These are phyloP conservation scores for Cheumatopsyche charites DNA, from an alignment of 1,140 invertebrate species.

Conservation along the genomic window DNA sequence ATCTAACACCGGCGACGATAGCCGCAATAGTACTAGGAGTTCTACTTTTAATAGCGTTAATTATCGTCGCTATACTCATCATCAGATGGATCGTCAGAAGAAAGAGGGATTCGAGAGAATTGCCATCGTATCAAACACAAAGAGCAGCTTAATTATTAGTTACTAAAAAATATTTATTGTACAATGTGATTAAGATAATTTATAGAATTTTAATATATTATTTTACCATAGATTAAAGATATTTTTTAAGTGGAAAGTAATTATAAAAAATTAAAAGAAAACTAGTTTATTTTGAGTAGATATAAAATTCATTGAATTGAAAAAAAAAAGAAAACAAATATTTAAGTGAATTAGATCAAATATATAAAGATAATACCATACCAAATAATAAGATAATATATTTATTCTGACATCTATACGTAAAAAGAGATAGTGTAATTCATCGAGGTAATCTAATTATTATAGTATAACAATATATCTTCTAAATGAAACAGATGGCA, in stretches of 20 bases:
- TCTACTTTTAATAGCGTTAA: constrained; percentile 60
- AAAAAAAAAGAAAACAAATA: no score
- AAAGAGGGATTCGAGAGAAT: constrained; percentile 58
- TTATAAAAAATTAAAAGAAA: not conserved
- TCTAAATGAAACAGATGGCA: no score
- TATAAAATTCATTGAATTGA: no score
- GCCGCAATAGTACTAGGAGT: constrained; percentile 64
- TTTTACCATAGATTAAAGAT: constrained; percentile 6
- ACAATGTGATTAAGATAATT: constrained; percentile 15
- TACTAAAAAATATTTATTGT: constrained; percentile 18
- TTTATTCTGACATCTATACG: no score
- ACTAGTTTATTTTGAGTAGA: not conserved
- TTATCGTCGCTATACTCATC: constrained; percentile 56
- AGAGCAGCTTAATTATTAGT: constrained; percentile 47
- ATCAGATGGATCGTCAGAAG: constrained; percentile 62
- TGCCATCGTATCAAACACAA: constrained; percentile 59
- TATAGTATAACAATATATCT: no score
- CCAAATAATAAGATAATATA: no score
- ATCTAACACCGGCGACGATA: constrained; percentile 57
- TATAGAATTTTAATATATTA: constrained; percentile 1
- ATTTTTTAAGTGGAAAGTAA: constrained; percentile 1
- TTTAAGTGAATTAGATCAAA: no score
- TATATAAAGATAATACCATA: no score
- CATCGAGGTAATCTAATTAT: no score
- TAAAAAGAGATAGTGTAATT: no score